Evolutionary conservation across 2,797 vertebrate genomes (phyloP).

Genomic region (Pachyuromys duprasi): DNA sequence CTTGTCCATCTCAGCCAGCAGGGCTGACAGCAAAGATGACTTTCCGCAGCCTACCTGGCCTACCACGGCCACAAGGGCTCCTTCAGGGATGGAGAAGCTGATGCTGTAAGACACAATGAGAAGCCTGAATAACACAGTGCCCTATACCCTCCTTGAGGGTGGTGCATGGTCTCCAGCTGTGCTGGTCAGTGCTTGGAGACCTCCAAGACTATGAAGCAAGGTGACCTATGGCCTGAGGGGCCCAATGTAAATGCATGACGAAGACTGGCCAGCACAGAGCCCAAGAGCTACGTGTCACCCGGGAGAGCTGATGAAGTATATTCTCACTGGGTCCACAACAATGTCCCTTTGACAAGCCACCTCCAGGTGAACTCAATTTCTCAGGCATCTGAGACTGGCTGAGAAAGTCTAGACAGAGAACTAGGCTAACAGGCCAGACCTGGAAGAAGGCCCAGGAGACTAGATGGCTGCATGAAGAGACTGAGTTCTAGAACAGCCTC

Average conservation of each 20-base stretch:
- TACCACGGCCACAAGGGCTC: conserved; percentile 94
- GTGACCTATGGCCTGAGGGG: neutral
- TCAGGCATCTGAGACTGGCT: neutral
- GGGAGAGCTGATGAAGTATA: neutral
- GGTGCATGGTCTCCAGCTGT: neutral
- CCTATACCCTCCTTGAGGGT: neutral
- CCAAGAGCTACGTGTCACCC: neutral
- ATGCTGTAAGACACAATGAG: conserved; percentile 88
- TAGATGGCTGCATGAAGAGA: neutral
- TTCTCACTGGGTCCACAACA: neutral
- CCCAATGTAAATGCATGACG: neutral
- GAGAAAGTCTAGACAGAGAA: neutral
- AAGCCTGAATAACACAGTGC: too few species aligned
- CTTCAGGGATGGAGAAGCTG: conserved; percentile 92
- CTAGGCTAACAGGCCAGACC: neutral
- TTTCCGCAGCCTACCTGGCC: conserved; percentile 98
- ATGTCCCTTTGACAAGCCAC: neutral
- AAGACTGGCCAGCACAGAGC: neutral
- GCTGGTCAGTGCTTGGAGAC: neutral
- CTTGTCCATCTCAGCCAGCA: conserved; percentile 97
- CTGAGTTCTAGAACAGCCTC: neutral
- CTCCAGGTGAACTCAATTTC: neutral
- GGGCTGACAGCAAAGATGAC: conserved; percentile 95
- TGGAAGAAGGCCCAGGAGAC: neutral
- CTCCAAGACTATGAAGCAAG: neutral